phyloP scores from a whole-genome alignment of 2,113 vertebrate genomes.

The Odocoileus virginianus region DNA sequence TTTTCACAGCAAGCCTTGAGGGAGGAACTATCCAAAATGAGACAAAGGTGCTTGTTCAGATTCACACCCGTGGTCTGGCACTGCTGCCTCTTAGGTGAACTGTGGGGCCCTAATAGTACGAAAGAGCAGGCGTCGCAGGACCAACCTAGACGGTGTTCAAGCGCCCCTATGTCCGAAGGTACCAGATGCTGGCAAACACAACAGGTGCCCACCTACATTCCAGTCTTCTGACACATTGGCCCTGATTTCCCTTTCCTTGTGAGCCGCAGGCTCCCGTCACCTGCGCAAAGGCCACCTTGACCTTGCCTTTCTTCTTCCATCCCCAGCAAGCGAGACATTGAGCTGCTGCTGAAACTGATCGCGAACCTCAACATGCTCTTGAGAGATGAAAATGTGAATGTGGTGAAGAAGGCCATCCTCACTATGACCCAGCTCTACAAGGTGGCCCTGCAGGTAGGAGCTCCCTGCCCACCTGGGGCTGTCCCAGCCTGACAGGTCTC shows the following conservation, averaged over 20 bases:
- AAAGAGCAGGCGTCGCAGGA: not conserved
- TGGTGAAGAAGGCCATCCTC: slow-evolving; percentile 95
- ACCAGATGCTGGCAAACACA: not conserved
- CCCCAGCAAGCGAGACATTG: slow-evolving; percentile 92
- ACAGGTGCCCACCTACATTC: not conserved
- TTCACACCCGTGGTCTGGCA: not conserved
- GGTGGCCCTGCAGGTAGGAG: slow-evolving; percentile 89
- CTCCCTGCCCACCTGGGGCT: accelerated
- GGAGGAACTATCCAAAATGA: not conserved
- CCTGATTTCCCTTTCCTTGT: not conserved
- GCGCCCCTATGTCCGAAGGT: not conserved
- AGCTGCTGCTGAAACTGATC: slow-evolving; percentile 90
- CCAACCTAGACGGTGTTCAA: not conserved
- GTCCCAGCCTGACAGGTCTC: accelerated
- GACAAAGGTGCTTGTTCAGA: no score
- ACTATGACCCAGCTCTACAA: slow-evolving; percentile 95
- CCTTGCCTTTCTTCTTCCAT: not conserved
- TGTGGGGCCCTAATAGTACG: not conserved
- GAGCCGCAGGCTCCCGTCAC: not conserved
- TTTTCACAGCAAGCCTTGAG: not conserved
- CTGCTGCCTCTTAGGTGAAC: not conserved
- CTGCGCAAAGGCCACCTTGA: not conserved
- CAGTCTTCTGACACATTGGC: not conserved
- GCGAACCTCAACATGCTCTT: slow-evolving; percentile 96
- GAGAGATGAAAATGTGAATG: slow-evolving; percentile 94